A percentile compares a stretch with the other conserved stretches of the same genome.
Evolutionary conservation across 2,888 invertebrate species (phyloP).

Genomic region (Chrysomela aeneicollis): DNA sequence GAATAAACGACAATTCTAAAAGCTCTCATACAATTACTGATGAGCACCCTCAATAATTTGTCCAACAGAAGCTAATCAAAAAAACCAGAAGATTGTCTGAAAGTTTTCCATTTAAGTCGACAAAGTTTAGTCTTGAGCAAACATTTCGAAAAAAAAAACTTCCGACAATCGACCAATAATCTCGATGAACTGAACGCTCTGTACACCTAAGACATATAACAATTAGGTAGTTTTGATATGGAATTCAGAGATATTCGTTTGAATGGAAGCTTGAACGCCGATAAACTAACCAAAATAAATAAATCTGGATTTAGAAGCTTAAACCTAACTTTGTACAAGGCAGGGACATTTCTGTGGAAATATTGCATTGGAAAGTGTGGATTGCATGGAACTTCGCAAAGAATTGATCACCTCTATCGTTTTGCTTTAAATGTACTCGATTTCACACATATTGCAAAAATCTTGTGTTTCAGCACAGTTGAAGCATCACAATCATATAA

Average conservation of each 20-base stretch:
- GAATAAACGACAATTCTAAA: slow-evolving; percentile 31
- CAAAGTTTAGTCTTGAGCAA: neutral
- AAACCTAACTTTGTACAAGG: slow-evolving; percentile 6
- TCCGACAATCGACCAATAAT: neutral
- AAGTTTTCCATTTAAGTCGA: neutral
- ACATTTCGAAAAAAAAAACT: neutral
- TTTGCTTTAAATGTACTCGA: slow-evolving; percentile 20
- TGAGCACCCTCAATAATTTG: slow-evolving; percentile 24
- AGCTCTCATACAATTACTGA: slow-evolving; percentile 37
- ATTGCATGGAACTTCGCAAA: neutral
- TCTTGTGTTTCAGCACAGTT: neutral
- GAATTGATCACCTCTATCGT: neutral
- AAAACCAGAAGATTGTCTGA: neutral
- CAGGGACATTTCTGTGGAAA: neutral
- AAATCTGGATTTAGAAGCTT: neutral
- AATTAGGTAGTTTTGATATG: slow-evolving; percentile 1
- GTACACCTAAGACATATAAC: slow-evolving; percentile 5
- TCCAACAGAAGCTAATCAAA: neutral
- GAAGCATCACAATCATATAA: neutral
- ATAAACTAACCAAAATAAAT: neutral
- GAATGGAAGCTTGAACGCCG: neutral
- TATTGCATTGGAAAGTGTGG: neutral
- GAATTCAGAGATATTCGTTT: neutral
- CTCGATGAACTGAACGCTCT: neutral
- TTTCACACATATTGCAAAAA: slow-evolving; percentile 7